These are phyloP conservation scores for Poeciliopsis turrubarensis DNA, from an alignment of 2,113 vertebrate species.

Conservation along the genomic window DNA sequence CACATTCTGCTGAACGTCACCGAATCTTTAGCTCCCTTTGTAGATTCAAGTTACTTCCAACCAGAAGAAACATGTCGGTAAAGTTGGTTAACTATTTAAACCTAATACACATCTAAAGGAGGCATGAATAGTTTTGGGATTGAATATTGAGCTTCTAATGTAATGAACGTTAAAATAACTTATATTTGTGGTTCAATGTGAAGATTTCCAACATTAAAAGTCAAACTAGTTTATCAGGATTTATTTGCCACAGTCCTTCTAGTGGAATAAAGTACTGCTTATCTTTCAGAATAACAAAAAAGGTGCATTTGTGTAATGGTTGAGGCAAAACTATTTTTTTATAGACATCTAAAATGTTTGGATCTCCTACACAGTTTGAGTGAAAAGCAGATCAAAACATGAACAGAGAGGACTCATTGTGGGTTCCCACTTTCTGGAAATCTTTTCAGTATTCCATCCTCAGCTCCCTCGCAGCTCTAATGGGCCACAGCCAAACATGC, in stretches of 20 bases:
- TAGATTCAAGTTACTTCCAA: too few species aligned
- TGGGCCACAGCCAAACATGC: slow-evolving; percentile 38
- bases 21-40: too few species aligned
- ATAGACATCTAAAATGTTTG: background rate
- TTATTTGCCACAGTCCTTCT: background rate
- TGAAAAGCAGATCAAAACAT: background rate
- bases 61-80: too few species aligned
- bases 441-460: slow-evolving; percentile 58
- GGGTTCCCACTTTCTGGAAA: slow-evolving; percentile 44
- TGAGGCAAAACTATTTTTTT: too few species aligned
- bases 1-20: too few species aligned
- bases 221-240: background rate
- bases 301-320: background rate
- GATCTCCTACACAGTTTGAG: background rate
- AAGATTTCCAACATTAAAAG: too few species aligned
- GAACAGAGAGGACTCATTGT: slow-evolving; percentile 36
- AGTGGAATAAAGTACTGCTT: background rate
- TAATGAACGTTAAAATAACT: too few species aligned
- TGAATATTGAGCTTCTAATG: too few species aligned
- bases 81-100: too few species aligned
- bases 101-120: too few species aligned
- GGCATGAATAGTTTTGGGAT: too few species aligned
- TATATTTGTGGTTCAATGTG: too few species aligned
- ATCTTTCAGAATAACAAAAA: background rate
- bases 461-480: slow-evolving; percentile 44